Evolutionary conservation across 2,888 invertebrate species (phyloP).

Genomic region (Galeopsomyia nigrocyanea): DNA sequence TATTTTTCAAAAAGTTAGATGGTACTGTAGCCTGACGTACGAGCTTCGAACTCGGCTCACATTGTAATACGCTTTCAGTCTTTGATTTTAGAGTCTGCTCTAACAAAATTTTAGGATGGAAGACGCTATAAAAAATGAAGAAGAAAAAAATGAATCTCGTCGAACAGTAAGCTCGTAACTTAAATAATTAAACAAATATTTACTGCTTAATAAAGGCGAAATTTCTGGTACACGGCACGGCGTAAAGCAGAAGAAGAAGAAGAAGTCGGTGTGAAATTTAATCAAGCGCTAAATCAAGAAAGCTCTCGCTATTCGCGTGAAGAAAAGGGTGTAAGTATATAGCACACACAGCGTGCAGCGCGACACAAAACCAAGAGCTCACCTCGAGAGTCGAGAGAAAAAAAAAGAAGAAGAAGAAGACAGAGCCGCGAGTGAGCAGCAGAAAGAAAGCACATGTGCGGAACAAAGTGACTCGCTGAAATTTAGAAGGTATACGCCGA

Average conservation of each 20-base stretch:
- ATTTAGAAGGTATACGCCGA: constrained; percentile 32
- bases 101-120: no score
- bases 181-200: background rate
- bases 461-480: constrained; percentile 35
- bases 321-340: background rate
- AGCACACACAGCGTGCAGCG: background rate
- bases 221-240: no score
- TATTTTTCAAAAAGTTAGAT: no score
- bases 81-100: no score
- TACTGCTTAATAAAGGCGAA: background rate
- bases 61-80: no score
- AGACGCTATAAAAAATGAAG: no score
- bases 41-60: no score
- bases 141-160: no score
- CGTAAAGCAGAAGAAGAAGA: no score
- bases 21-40: no score
- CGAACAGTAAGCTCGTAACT: no score
- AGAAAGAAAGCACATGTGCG: constrained; percentile 35
- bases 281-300: constrained; percentile 30
- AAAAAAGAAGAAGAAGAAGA: background rate
- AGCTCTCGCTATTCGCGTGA: background rate
- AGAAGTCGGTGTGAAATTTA: constrained; percentile 23
- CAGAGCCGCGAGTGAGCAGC: background rate
- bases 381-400: constrained; percentile 1
- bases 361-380: constrained; percentile 23